Base-by-base conservation (phyloP, 2,113 vertebrate genomes). In the Acinonyx jubatus region DNA sequence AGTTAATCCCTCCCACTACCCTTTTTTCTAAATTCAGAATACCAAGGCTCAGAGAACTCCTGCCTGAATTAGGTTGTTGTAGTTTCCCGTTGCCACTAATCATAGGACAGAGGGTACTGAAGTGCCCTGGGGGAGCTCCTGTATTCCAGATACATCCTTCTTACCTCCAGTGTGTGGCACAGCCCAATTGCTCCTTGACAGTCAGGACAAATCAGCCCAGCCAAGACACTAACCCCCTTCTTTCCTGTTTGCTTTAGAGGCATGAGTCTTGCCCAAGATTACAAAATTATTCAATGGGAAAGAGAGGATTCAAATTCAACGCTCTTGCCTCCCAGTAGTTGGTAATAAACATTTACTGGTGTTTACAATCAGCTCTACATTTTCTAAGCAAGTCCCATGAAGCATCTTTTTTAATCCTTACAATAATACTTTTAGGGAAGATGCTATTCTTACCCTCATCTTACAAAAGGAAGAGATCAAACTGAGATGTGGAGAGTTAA, bases 391-490 rank as follows among this genome's bases (percentile, higher is more conserved):
- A 66, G 10, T 85, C 61, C n/a, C 10, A 41, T 41, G 57, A 6
- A 88, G 19, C 33, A 68, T 73, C 16, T 90, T 68, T 69, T 52
- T 69, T 80, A 45, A 83, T 92, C 14, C 41, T 66, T 81, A 93
- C 7, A 92, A 25, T 23, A 45, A 78, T 21, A 18, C 19, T 87
- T 78, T 65, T 11, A 23, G 36, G 21, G 41, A 85, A 88, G 33
- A 80, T 38, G 38, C 50, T 78, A 38, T 48, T 85, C 25, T 78
- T 74, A 73, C 73, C 29, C 79, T 14, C 36, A 4, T 76, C 97
- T 98, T 68, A 68, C 81, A 89, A 79, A 61, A 21, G 18, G 38
- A 76, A 89, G 33, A 96, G 57, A 1, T 92, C 50, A 96, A 92
- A 65, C 65, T 33, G 29, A 87, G 6, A 96, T 66, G 48, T 68